phyloP scores from a whole-genome alignment of 1,140 invertebrate genomes.

The Aphaenogaster ashmeadi region DNA sequence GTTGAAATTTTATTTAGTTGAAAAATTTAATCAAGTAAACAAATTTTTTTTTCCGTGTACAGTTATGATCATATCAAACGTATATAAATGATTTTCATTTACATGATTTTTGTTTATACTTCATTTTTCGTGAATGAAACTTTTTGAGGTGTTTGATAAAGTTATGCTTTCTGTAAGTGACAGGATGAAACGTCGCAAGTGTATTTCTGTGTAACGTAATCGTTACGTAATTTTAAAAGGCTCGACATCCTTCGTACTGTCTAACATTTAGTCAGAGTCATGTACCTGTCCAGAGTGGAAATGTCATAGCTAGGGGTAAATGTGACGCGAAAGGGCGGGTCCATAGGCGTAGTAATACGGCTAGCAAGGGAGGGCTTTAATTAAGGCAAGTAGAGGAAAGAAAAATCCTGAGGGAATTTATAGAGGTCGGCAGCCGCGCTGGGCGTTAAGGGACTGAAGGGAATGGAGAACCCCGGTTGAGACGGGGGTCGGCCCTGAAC shows the following conservation, averaged over 20 bases:
- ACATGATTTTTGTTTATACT: not conserved
- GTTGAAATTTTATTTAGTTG: no score
- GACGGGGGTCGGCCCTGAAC: conserved; percentile 73
- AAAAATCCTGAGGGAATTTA: conserved; percentile 86
- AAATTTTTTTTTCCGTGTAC: no score
- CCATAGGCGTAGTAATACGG: conserved; percentile 78
- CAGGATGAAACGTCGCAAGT: conserved; percentile 47
- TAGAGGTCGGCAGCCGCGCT: conserved; percentile 79
- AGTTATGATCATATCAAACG: not conserved
- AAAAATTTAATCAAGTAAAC: no score
- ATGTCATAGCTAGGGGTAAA: conserved; percentile 61
- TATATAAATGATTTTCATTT: not conserved
- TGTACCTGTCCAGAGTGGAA: conserved; percentile 67
- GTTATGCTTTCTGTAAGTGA: conserved; percentile 16
- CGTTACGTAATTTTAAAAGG: conserved; percentile 59
- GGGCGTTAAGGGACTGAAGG: conserved; percentile 74
- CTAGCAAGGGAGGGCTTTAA: conserved; percentile 83
- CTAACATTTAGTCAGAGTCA: conserved; percentile 63
- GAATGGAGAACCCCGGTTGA: conserved; percentile 72
- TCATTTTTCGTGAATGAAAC: not conserved
- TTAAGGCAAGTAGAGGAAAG: conserved; percentile 86
- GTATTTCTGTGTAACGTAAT: conserved; percentile 36
- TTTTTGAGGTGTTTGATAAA: not conserved
- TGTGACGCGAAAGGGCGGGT: conserved; percentile 72
- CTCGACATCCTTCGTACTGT: conserved; percentile 53